Base-by-base conservation (phyloP, 2,888 invertebrate genomes). In the Brachyopa scutellaris region DNA sequence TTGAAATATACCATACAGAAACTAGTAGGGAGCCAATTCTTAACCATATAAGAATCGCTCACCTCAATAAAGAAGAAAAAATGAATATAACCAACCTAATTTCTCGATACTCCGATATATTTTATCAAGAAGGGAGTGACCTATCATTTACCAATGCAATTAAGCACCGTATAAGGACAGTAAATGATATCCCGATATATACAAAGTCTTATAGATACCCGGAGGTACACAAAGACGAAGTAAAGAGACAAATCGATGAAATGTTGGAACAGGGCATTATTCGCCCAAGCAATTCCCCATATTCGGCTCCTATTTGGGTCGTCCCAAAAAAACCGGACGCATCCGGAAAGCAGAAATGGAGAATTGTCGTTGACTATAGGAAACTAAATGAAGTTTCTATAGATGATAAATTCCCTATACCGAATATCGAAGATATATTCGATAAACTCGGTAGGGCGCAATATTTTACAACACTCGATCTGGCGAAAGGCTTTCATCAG, bases 351-450 rank as follows among this genome's bases (percentile, higher is more conserved):
- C 42, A 64, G 8, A 84, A 85, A 36, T 84, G 76, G 72, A 17
- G 84, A 13, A 66, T 84, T 1, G 80, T 84, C 2, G 47, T 82
- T 2, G 85, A 82, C 23, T 84, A 78, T 33, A 23, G 82, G 0
- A 72, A 76, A 9, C 23, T 85, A n/a, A n/a, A n/a, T n/a, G n/a
- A n/a, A n/a, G n/a, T n/a, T n/a, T n/a, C n/a, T n/a, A n/a, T n/a
- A n/a, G n/a, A n/a, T n/a, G n/a, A n/a, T n/a, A n/a, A 33, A 33
- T 33, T 33, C 9, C 33, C 33, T 6, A 8, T 33, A 33, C 33
- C 33, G 2, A 8, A 33, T n/a, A 33, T 33, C 2, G 33, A 33
- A 9, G 5, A 33, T 33, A 33, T 33, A 33, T 9, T 33, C 33
- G 33, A 33, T 33, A 33, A 33, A n/a, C 33, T 33, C 33, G n/a